Base-by-base conservation (phyloP, 2,888 invertebrate species). In the Amphipyra tragopoginis region DNA sequence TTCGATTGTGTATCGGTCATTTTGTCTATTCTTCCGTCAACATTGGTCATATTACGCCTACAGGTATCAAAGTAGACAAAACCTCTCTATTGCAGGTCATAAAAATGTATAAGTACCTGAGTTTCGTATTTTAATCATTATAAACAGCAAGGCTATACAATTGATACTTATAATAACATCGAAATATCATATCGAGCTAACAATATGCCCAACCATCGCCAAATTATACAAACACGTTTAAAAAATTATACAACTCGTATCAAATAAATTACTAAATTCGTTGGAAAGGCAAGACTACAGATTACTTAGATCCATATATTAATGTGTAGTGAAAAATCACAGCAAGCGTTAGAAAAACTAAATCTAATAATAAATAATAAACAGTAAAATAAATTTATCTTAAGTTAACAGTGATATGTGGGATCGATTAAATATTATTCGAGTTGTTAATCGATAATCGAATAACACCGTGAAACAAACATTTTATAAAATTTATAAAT, bases 281-380 rank as follows among this genome's bases (percentile, higher is more conserved):
- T 92, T 86, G 83, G 70, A 85, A 90, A 90, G 92, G 92, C 92
- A 93, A 92, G 91, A 88, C 82, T 82, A 71, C 51, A 73, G 61
- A 77, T 78, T 78, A 72, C 72, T 65, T 61, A 75, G 38, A 64
- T 66, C 45, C 48, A 71, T 76, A 77, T 64, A 71, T 78, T 81
- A 68, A 75, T 78, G 77, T 76, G 77, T 76, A 80, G 77, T 82
- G 82, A 82, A 80, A 73, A 84, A 89, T 87, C 88, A 90, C 87
- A 87, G 86, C 81, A 79, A 82, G 74, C 72, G 78, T 77, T 75
- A 83, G 77, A 79, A 77, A 80, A 74, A 79, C 63, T 83, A 83
- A 56, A 61, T 65, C 84, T 88, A 87, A 70, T 63, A 87, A 85
- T 84, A 86, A 90, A 86, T 87, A 77, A 70, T 78, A 86, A 84